Evolutionary conservation across 2,888 invertebrate genomes (phyloP).

Genomic region (Kryphioiulus occultus): DNA sequence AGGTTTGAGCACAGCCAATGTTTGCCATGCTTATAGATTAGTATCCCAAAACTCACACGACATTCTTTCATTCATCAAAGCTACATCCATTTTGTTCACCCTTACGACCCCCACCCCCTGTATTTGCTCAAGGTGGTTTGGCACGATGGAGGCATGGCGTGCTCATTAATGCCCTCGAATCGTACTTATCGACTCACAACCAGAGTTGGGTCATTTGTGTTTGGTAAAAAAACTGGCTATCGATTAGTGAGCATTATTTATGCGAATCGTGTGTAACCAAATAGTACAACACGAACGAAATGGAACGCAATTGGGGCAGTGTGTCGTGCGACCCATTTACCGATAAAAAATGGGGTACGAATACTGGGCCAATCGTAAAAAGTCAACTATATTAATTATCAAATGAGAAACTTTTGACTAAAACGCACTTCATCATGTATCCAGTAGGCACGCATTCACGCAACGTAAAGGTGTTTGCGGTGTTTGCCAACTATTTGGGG

Average conservation of each 20-base stretch:
- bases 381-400: background rate
- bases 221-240: background rate
- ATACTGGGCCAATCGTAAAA: background rate
- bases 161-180: constrained; percentile 16
- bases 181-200: constrained; percentile 7
- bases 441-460: background rate
- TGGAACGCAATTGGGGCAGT: background rate
- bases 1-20: background rate
- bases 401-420: background rate
- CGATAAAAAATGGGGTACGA: background rate
- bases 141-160: constrained; percentile 18
- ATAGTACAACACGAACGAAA: background rate
- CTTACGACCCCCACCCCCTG: background rate
- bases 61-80: constrained; percentile 11
- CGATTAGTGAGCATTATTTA: background rate
- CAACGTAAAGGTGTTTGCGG: background rate
- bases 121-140: background rate
- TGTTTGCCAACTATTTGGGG: background rate
- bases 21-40: background rate
- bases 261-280: background rate
- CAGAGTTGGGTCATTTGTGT: background rate
- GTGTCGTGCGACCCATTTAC: background rate
- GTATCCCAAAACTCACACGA: constrained; percentile 14
- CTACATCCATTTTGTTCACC: background rate
- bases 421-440: background rate